Evolutionary conservation across 1,140 invertebrate genomes (phyloP).

Genomic region (Pogonognathellus flavescens): DNA sequence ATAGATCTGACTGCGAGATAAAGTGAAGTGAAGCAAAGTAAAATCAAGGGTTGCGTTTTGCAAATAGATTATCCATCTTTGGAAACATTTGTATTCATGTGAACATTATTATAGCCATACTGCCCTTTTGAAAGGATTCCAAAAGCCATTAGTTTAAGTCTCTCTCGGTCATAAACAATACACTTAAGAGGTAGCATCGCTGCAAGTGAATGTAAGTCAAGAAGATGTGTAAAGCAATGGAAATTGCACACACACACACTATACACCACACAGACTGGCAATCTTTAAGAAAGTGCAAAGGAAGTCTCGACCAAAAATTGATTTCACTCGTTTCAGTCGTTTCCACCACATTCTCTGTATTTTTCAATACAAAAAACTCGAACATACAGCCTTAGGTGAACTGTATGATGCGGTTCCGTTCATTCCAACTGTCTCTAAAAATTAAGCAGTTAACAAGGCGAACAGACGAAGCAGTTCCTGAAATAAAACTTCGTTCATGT

Average conservation of each 20-base stretch:
- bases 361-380: background rate
- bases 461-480: too few relatives aligned
- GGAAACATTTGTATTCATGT: constrained; percentile 39
- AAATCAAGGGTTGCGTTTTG: background rate
- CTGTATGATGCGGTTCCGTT: too few relatives aligned
- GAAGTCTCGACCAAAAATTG: background rate
- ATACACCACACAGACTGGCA: background rate
- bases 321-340: background rate
- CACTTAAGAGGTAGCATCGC: background rate
- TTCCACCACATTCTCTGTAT: background rate
- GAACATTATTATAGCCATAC: constrained; percentile 32
- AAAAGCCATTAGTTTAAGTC: constrained; percentile 27
- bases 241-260: background rate
- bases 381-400: too few relatives aligned
- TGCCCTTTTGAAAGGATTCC: constrained; percentile 22
- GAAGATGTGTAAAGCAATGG: background rate
- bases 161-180: constrained; percentile 26
- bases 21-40: constrained; percentile 6
- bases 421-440: too few relatives aligned
- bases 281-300: background rate
- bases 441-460: too few relatives aligned
- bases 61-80: constrained; percentile 28
- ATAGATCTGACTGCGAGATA: background rate
- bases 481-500: too few relatives aligned
- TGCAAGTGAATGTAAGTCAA: background rate